Conservation (phyloP, 2,888 invertebrate genomes). For the Cordilura impudica region DNA sequence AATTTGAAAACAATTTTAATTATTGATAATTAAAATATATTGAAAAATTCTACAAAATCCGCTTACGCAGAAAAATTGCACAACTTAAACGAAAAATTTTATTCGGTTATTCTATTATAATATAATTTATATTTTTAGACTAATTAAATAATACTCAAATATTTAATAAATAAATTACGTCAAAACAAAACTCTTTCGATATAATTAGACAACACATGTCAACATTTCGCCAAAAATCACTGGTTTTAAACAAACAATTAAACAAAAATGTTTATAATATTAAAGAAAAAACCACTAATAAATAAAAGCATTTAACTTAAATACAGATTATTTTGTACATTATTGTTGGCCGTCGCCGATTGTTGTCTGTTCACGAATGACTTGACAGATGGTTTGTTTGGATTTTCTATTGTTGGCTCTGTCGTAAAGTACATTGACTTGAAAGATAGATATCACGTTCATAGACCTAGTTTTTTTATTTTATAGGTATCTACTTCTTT, state of each 20-base stretch:
- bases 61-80: too few relatives aligned
- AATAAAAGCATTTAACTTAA: not conserved
- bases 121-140: too few relatives aligned
- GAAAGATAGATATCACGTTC: constrained; percentile 20
- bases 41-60: too few relatives aligned
- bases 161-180: too few relatives aligned
- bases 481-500: not conserved
- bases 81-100: too few relatives aligned
- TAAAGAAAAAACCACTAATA: not conserved
- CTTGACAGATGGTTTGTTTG: constrained; percentile 29
- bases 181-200: too few relatives aligned
- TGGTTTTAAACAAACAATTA: too few relatives aligned
- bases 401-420: constrained; percentile 29
- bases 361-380: constrained; percentile 3
- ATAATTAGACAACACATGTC: too few relatives aligned
- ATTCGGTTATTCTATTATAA: too few relatives aligned
- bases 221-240: not conserved
- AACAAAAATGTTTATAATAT: not conserved
- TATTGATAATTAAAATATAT: too few relatives aligned
- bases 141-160: too few relatives aligned
- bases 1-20: too few relatives aligned
- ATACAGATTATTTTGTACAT: not conserved
- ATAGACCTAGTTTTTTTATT: constrained; percentile 31
- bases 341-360: not conserved
- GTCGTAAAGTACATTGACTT: constrained; percentile 28